Evolutionary conservation across 2,113 vertebrate genomes (phyloP).

Genomic region (Rousettus leschenaultii): DNA sequence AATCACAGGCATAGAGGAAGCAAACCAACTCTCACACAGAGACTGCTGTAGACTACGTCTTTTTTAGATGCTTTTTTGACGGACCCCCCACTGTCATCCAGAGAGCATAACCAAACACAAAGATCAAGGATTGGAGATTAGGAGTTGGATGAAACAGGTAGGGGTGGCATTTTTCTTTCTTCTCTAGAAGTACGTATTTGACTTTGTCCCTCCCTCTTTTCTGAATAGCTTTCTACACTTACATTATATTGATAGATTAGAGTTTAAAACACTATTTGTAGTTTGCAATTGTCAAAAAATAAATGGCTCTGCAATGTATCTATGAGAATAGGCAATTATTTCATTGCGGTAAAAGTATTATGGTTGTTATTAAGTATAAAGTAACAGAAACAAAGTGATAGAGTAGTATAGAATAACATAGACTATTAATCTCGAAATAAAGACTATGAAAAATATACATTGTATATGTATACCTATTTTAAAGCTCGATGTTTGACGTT

Average conservation of each 20-base stretch:
- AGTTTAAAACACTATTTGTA: neutral
- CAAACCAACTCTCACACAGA: neutral
- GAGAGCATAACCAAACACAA: neutral
- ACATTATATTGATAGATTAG: neutral
- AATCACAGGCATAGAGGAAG: neutral
- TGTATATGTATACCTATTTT: neutral
- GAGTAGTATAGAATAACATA: neutral
- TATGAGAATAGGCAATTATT: neutral
- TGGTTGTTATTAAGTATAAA: neutral
- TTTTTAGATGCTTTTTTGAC: neutral
- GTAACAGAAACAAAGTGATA: neutral
- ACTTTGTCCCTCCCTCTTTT: fast-evolving
- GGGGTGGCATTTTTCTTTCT: neutral
- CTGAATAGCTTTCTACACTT: neutral
- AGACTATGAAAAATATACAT: neutral
- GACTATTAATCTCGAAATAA: neutral
- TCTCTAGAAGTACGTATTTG: neutral
- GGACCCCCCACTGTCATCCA: neutral
- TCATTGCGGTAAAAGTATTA: neutral
- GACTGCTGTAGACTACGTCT: fast-evolving
- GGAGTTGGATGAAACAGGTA: fast-evolving
- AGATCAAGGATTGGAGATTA: neutral
- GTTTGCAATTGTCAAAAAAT: neutral
- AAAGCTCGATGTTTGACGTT: neutral
- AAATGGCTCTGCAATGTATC: neutral